Base-by-base conservation (phyloP, 2,888 invertebrate genomes). In the Lochmaea crataegi region DNA sequence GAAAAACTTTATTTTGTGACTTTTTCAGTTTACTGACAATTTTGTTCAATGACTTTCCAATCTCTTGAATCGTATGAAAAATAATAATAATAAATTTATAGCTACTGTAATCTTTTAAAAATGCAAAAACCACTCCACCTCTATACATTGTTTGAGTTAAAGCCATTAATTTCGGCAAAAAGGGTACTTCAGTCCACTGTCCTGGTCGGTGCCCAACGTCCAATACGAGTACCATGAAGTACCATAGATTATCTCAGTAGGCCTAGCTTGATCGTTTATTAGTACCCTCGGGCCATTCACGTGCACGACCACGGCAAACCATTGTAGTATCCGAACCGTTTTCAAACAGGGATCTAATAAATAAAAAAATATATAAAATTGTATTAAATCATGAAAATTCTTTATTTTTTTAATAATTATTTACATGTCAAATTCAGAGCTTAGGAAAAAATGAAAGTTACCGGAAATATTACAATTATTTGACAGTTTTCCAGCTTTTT, bases 281-380 rank as follows among this genome's bases (percentile, higher is more conserved):
- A 73, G 75, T 80, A 56, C 84, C 87, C 85, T 68, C 69, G 72
- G 85, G 87, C 86, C 80, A 85, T 85, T 86, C 87, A 87, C 87
- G 87, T 87, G 87, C 86, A 86, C 85, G 61, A 58, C 66, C 53
- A 51, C 68, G 14, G 38, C 60, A 6, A 60, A 12, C 60, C 32
- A 60, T 26, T 26, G 68, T 72, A 74, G 75, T 53, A 53, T 10
- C 53, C 16, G n/a, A 16, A 18, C 9, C 16, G n/a, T 9, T 18
- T 53, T 53, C 18, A 16, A 10, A 7, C 16, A 10, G 18, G 53
- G 53, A 14, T 14, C 45, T 45, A 5, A 38, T 45, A 45, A 12
- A 48, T n/a, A 48, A 48, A 7, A 38, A 38, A 38, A 7, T 38
- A 7, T 9, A 7, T 38, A 7, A 38, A 38, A 38, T 38, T 7